A percentile compares a stretch with the other conserved stretches of the same genome.
Evolutionary conservation across 2,797 vertebrate genomes (phyloP).

Genomic region (Enteromius mattozi): DNA sequence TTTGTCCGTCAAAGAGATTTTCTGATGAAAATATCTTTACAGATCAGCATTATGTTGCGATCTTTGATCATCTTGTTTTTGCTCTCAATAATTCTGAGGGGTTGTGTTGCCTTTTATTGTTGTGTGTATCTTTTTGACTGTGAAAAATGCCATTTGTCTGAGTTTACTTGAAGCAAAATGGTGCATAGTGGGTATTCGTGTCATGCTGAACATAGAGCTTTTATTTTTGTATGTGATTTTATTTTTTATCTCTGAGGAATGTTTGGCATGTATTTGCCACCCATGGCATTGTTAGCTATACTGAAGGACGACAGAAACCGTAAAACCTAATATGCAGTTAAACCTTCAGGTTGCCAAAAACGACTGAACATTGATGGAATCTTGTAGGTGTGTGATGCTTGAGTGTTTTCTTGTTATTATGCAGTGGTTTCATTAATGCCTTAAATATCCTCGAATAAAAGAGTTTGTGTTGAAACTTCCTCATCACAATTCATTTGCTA

Average conservation of each 20-base stretch:
- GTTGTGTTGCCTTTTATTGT: constrained; percentile 60
- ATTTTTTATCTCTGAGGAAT: constrained; percentile 63
- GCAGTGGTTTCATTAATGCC: constrained; percentile 83
- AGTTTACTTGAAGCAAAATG: constrained; percentile 68
- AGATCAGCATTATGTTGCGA: neutral
- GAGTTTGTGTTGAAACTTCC: constrained; percentile 65
- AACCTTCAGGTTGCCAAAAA: constrained; percentile 74
- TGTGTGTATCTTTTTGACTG: constrained; percentile 69
- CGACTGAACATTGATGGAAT: constrained; percentile 58
- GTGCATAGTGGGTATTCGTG: constrained; percentile 72
- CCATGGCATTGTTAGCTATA: constrained; percentile 60
- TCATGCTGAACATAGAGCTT: constrained; percentile 65
- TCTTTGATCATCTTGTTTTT: constrained; percentile 33
- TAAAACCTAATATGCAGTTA: constrained; percentile 75
- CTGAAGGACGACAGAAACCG: constrained; percentile 59
- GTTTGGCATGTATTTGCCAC: constrained; percentile 66
- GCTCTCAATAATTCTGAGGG: constrained; percentile 13
- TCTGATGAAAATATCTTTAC: constrained; percentile 45
- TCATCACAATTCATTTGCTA: neutral
- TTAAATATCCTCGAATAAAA: constrained; percentile 83
- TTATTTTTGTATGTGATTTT: constrained; percentile 52
- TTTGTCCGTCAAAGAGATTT: constrained; percentile 34
- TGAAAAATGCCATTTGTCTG: constrained; percentile 68
- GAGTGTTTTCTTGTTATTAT: constrained; percentile 76
- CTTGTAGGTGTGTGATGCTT: constrained; percentile 64